Conservation (phyloP, 2,888 invertebrate species). For the Hypselothyrea guttata region DNA sequence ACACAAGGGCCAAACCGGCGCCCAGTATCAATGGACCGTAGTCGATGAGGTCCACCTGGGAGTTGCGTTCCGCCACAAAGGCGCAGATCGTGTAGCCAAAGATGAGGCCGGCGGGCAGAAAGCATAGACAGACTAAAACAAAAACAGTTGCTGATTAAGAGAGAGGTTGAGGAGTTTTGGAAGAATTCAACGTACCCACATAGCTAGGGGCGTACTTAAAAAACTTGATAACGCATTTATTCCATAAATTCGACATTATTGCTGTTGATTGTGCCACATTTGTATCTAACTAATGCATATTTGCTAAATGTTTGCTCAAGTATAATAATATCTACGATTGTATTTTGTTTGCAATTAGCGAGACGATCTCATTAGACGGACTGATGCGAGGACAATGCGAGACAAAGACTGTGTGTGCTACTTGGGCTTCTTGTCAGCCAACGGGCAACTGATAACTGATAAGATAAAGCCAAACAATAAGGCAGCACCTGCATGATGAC, state of each 20-base stretch:
- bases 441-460: slow-evolving; percentile 23
- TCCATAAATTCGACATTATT: slow-evolving; percentile 67
- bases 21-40: slow-evolving; percentile 79
- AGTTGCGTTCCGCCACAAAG: slow-evolving; percentile 70
- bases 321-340: neutral
- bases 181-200: slow-evolving; percentile 77
- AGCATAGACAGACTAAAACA: slow-evolving; percentile 68
- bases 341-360: neutral
- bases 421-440: slow-evolving; percentile 11
- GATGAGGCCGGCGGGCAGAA: slow-evolving; percentile 77
- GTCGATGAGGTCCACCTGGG: slow-evolving; percentile 47
- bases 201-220: slow-evolving; percentile 75
- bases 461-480: slow-evolving; percentile 31
- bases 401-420: slow-evolving; percentile 21
- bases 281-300: slow-evolving; percentile 21
- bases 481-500: slow-evolving; percentile 51
- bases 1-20: slow-evolving; percentile 59
- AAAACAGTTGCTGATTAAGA: neutral
- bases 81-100: slow-evolving; percentile 79
- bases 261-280: neutral
- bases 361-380: slow-evolving; percentile 10
- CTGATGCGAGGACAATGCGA: slow-evolving; percentile 15
- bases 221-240: slow-evolving; percentile 62
- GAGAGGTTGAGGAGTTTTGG: no score
- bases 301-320: slow-evolving; percentile 4